Percentiles rank a stretch among this genome's conserved stretches.
Evolutionary conservation across 2,797 vertebrate species (phyloP).

Genomic region (Falco concolor): DNA sequence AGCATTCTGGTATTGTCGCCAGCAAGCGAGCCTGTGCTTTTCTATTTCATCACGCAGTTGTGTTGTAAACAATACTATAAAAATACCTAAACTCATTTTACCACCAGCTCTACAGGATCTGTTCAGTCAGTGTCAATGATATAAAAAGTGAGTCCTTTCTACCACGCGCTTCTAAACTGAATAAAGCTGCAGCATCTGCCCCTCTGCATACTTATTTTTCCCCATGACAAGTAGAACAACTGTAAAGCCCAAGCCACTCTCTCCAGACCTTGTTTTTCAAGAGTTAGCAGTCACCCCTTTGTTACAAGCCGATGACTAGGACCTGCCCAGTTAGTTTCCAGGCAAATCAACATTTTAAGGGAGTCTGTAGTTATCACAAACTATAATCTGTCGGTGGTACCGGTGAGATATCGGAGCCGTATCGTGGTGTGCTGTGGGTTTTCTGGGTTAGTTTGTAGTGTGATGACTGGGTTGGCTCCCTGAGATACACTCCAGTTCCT

Average conservation of each 20-base stretch:
- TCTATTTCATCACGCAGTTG: neutral
- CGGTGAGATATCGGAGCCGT: neutral
- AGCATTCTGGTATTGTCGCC: neutral
- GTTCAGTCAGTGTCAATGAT: neutral
- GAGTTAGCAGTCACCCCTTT: neutral
- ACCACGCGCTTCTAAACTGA: neutral
- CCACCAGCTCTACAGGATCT: neutral
- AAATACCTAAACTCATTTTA: neutral
- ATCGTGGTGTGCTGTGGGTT: fast-evolving
- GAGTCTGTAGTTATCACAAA: neutral
- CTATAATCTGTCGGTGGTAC: neutral
- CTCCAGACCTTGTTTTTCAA: neutral
- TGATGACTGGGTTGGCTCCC: neutral
- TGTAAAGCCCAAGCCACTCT: neutral
- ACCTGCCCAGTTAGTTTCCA: neutral
- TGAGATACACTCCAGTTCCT: fast-evolving
- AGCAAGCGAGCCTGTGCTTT: neutral
- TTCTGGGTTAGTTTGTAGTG: neutral
- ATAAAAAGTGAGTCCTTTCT: neutral
- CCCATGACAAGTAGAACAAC: neutral
- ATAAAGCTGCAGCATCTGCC: neutral
- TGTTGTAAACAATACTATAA: neutral
- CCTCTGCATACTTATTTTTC: neutral
- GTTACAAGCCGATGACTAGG: neutral
- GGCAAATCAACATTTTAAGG: neutral